Evolutionary conservation across 2,888 invertebrate genomes (phyloP).

Genomic region (Acronicta psi): DNA sequence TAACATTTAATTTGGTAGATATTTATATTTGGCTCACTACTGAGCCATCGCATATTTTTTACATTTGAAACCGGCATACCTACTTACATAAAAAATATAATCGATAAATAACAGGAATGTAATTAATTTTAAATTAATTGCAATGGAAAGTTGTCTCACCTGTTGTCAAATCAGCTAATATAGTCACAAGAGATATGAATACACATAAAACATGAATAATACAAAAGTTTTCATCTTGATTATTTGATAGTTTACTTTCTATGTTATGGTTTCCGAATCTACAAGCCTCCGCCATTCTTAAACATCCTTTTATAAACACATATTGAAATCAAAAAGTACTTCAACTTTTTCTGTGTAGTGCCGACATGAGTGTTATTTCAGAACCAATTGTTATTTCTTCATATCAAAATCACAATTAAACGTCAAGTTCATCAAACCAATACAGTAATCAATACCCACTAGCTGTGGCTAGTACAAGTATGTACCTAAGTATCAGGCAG

Average conservation of each 20-base stretch:
- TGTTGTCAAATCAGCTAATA: conserved; percentile 89
- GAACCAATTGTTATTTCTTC: conserved; percentile 21
- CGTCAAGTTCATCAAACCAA: conserved; percentile 62
- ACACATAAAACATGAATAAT: conserved; percentile 87
- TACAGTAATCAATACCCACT: conserved; percentile 42
- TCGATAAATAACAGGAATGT: conserved; percentile 14
- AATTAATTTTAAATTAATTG: neutral
- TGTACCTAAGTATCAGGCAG: conserved; percentile 25
- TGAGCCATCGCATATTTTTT: too few relatives aligned
- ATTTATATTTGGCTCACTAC: too few relatives aligned
- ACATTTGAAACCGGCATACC: conserved; percentile 10
- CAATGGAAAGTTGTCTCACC: conserved; percentile 73
- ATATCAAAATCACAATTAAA: conserved; percentile 29
- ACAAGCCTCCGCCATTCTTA: conserved; percentile 84
- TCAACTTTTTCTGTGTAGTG: conserved; percentile 17
- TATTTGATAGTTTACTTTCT: conserved; percentile 73
- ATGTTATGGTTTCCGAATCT: conserved; percentile 74
- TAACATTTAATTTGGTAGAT: too few relatives aligned
- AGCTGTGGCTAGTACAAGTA: neutral
- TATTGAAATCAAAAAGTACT: conserved; percentile 40
- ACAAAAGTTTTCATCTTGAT: conserved; percentile 84
- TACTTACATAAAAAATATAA: conserved; percentile 29
- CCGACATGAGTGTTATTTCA: conserved; percentile 38
- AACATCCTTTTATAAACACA: conserved; percentile 56
- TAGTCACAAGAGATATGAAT: conserved; percentile 88